Evolutionary conservation across 1,140 invertebrate species (phyloP), one percentile per base, ranked within the genome.

Genomic region (Ctenoplectra terminalis): DNA sequence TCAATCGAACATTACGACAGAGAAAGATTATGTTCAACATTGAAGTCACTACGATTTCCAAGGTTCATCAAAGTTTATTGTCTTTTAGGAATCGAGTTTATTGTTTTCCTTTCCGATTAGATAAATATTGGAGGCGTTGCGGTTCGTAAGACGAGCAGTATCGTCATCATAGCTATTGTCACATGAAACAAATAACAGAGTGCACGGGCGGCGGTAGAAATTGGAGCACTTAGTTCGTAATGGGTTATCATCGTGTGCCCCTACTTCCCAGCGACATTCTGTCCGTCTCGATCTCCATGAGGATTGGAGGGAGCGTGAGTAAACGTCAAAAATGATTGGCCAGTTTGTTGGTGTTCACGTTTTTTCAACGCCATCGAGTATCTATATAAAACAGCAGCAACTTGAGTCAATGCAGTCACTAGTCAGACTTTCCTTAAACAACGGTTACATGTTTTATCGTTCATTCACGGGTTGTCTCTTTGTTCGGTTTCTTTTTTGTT

Each of bases 221-320:
- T 90, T 90, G 82, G 63, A 83, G 58, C 84, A 89, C 60, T 88
- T 88, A 77, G 40, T 56, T 60, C 50, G 61, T 83, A 85, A 88
- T 79, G 82, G 86, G 88, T 89, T 89, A 90, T 89, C 88, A 82
- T 79, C 58, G 66, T 34, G 43, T 70, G 78, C 74, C 80, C 70
- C 66, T 75, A 50, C 70, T 63, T 71, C 73, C 54, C 56, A 29
- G 26, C 34, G 40, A 81, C 43, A 61, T 71, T 61, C 40, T 66
- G 66, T 9, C 40, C 13, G 48, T 46, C 31, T 34, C 29, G 23
- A 60, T 15, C 60, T 58, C 26, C n/a, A 11, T 9, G 15, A 34
- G 34, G 84, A 87, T 85, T 87, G 88, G 88, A 61, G 52, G 77
- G 20, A 37, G 76, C 37, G 9, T 29, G 13, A 37, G 37, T 40